Evolutionary conservation across 2,888 invertebrate genomes (phyloP).

Genomic region (Nemotelus nigrinus): DNA sequence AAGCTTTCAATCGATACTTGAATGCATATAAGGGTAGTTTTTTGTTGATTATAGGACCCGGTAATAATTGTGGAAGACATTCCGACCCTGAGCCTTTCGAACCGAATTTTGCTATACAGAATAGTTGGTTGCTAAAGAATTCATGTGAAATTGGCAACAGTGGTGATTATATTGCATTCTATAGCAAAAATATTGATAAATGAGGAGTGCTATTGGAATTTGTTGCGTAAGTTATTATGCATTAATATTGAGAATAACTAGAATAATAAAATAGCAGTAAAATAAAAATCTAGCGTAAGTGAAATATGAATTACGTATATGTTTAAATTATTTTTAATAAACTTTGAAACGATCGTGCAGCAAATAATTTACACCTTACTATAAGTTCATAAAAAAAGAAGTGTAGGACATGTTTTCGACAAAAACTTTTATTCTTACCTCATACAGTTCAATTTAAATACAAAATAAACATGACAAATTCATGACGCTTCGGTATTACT

Average conservation of each 20-base stretch:
- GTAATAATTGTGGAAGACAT: slow-evolving; percentile 68
- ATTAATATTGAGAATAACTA: no score
- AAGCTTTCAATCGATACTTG: slow-evolving; percentile 76
- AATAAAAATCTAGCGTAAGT: no score
- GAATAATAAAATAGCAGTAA: no score
- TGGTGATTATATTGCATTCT: slow-evolving; percentile 74
- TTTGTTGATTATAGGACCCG: slow-evolving; percentile 80
- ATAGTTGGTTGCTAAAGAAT: slow-evolving; percentile 68
- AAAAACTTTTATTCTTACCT: background rate
- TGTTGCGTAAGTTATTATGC: background rate
- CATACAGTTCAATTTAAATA: slow-evolving; percentile 28
- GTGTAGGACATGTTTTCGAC: no score
- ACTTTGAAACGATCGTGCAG: no score
- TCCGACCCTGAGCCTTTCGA: slow-evolving; percentile 78
- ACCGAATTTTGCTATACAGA: slow-evolving; percentile 64
- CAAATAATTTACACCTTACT: no score
- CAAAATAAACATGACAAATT: slow-evolving; percentile 19
- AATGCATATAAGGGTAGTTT: slow-evolving; percentile 71
- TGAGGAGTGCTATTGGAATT: background rate
- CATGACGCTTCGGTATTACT: slow-evolving; percentile 6
- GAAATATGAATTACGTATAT: no score
- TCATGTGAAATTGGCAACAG: slow-evolving; percentile 71
- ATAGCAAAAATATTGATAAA: slow-evolving; percentile 59
- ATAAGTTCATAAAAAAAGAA: no score
- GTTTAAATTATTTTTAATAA: no score